A percentile compares a stretch with the other conserved stretches of the same genome.
Conservation (phyloP, 2,113 vertebrate genomes). For the Alethe castanea region DNA sequence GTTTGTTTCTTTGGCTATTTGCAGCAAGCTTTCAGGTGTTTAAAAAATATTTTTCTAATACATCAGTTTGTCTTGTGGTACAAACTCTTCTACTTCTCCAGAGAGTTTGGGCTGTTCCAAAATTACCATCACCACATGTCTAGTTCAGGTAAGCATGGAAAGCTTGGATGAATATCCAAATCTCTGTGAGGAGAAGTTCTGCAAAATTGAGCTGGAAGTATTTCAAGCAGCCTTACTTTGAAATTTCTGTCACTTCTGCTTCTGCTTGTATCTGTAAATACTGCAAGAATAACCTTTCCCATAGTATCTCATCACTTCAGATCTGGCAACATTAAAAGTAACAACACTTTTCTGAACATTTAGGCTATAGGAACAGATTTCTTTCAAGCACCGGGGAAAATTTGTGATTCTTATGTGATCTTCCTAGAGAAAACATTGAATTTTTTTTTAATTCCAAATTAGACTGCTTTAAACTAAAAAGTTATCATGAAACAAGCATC, state of each 20-base stretch:
- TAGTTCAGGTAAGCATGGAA: constrained; percentile 57
- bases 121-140: constrained; percentile 51
- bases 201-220: constrained; percentile 60
- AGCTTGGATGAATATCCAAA: constrained; percentile 47
- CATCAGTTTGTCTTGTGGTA: not conserved
- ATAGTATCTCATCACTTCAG: constrained; percentile 57
- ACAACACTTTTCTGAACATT: constrained; percentile 67
- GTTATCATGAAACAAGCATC: not conserved
- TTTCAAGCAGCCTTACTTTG: constrained; percentile 58
- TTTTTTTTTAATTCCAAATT: not conserved
- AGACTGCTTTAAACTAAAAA: not conserved
- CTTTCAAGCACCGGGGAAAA: constrained; percentile 50
- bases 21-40: not conserved
- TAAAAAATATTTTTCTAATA: constrained; percentile 41
- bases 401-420: constrained; percentile 61
- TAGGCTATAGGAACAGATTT: constrained; percentile 67
- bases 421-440: constrained; percentile 45
- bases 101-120: constrained; percentile 38
- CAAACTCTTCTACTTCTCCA: constrained; percentile 18
- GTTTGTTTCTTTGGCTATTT: not conserved
- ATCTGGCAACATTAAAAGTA: constrained; percentile 61
- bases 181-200: constrained; percentile 43
- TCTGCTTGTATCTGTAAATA: constrained; percentile 65
- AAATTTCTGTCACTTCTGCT: constrained; percentile 68
- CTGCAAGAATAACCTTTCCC: constrained; percentile 63